phyloP scores from a whole-genome alignment of 23 tunicate genomes.

The Ciona savignyi region DNA sequence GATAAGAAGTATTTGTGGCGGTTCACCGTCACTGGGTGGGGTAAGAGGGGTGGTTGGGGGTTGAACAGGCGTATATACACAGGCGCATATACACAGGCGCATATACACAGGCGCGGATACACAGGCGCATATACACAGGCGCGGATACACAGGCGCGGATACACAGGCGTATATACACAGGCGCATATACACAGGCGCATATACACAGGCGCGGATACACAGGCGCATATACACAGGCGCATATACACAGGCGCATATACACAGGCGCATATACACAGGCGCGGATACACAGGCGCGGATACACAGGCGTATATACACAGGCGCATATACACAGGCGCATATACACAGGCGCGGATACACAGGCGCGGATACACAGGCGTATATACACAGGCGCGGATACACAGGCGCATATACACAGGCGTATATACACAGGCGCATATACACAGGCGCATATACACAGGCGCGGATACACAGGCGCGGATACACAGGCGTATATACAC shows the following conservation, averaged over 20 bases:
- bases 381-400: constrained; percentile 30
- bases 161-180: background rate
- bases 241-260: constrained; percentile 54
- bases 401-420: background rate
- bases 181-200: constrained; percentile 36
- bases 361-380: background rate
- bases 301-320: constrained; percentile 10
- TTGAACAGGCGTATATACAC: too few relatives aligned
- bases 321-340: too few relatives aligned
- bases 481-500: background rate
- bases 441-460: too few relatives aligned
- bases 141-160: constrained; percentile 30
- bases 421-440: constrained; percentile 44
- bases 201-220: background rate
- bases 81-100: background rate
- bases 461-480: background rate
- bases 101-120: constrained; percentile 30
- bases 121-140: background rate
- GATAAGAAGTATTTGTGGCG: constrained; percentile 85
- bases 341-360: background rate
- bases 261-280: too few relatives aligned
- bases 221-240: background rate
- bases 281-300: background rate
- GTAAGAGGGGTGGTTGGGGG: constrained; percentile 47
- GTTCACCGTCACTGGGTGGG: constrained; percentile 86